Percentiles rank a stretch among this genome's conserved stretches.
Evolutionary conservation across 2,797 vertebrate genomes (phyloP).

Genomic region (Mormyrops attenuatus): DNA sequence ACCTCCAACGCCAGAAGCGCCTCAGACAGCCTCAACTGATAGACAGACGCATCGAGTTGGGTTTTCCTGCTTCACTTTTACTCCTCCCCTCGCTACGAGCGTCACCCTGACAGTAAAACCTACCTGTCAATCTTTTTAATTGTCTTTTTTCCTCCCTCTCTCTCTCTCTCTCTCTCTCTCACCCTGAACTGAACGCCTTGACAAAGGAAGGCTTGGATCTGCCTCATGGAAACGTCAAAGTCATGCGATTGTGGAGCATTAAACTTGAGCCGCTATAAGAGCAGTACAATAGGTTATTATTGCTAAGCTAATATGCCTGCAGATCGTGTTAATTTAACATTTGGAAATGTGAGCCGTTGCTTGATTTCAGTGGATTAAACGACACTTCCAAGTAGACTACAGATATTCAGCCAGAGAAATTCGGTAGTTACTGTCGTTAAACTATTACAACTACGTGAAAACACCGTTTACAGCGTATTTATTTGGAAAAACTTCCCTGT

Average conservation of each 20-base stretch:
- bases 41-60: constrained; percentile 98
- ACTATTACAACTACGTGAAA: not conserved
- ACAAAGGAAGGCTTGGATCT: constrained; percentile 65
- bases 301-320: not conserved
- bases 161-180: constrained; percentile 43
- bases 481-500: not conserved
- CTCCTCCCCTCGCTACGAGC: constrained; percentile 90
- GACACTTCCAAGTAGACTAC: not conserved
- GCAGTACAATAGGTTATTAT: not conserved
- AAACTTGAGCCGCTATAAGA: constrained; percentile 9
- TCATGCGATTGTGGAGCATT: not conserved
- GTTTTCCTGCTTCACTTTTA: constrained; percentile 87
- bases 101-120: constrained; percentile 97
- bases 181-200: constrained; percentile 63
- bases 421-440: not conserved
- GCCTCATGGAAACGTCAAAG: constrained; percentile 34
- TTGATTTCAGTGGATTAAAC: not conserved
- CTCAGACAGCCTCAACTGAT: constrained; percentile 97
- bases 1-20: constrained; percentile 82
- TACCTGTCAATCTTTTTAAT: constrained; percentile 99
- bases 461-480: not conserved
- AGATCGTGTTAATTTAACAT: constrained; percentile 6
- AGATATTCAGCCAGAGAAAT: not conserved
- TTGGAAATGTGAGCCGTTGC: not conserved
- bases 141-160: constrained; percentile 71